Evolutionary conservation across 1,140 invertebrate genomes (phyloP).

Genomic region (Colletes latitarsis): DNA sequence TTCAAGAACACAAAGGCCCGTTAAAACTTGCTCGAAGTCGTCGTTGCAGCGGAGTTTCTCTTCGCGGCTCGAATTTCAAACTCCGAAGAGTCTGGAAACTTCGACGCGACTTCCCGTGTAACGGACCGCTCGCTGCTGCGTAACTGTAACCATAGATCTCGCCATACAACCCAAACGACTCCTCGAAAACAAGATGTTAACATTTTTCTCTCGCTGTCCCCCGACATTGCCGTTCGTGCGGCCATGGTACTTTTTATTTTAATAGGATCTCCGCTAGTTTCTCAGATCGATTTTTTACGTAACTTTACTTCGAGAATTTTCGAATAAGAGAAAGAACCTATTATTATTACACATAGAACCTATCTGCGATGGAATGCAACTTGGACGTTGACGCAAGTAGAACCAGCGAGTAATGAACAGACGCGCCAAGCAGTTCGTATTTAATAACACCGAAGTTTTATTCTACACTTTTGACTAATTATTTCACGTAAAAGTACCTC

Average conservation of each 20-base stretch:
- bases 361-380: too few species aligned
- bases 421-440: too few species aligned
- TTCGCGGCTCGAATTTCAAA: background rate
- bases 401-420: too few species aligned
- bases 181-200: constrained; percentile 16
- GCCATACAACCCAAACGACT: background rate
- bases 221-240: background rate
- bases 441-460: too few species aligned
- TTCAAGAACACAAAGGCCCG: background rate
- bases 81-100: background rate
- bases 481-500: too few species aligned
- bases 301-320: too few species aligned
- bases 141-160: constrained; percentile 8
- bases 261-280: too few species aligned
- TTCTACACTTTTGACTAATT: too few species aligned
- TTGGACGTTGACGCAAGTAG: too few species aligned
- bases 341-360: too few species aligned
- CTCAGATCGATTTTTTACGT: too few species aligned
- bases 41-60: background rate
- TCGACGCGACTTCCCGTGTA: background rate
- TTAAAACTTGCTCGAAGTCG: background rate
- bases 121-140: background rate
- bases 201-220: background rate
- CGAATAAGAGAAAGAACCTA: too few species aligned
- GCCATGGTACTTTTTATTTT: background rate